phyloP scores from a whole-genome alignment of 2,113 vertebrate genomes.

The Natator depressus region DNA sequence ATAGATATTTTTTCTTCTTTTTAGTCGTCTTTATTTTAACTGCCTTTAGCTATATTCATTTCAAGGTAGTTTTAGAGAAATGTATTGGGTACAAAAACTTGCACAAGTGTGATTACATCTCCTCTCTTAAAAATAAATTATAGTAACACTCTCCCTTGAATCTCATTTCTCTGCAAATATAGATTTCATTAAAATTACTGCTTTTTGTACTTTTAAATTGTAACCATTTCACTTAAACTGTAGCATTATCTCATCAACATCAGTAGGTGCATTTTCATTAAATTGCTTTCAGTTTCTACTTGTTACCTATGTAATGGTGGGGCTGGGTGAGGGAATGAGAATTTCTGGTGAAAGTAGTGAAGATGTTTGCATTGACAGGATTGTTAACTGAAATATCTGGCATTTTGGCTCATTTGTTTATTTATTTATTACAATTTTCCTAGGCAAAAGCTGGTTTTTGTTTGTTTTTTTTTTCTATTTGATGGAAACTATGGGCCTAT shows the following conservation, averaged over 20 bases:
- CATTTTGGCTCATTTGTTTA: conserved; percentile 24
- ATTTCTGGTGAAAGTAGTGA: not conserved
- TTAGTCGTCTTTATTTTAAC: not conserved
- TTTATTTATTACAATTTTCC: not conserved
- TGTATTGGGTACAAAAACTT: not conserved
- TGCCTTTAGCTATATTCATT: not conserved
- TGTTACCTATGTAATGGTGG: not conserved
- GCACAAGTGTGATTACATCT: not conserved
- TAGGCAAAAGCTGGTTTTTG: not conserved
- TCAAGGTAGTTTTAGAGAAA: not conserved
- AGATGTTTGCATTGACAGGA: not conserved
- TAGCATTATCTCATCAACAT: not conserved
- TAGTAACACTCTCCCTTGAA: not conserved
- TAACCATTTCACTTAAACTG: conserved; percentile 18
- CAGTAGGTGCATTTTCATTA: not conserved
- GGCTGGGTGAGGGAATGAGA: not conserved
- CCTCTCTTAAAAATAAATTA: not conserved
- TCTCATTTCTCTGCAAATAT: not conserved
- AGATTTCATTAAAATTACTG: not conserved
- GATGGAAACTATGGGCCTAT: not conserved
- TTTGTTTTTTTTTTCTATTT: not conserved
- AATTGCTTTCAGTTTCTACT: not conserved
- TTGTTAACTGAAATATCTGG: not conserved
- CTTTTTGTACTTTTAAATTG: not conserved
- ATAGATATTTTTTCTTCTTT: not conserved